Evolutionary conservation across 2,888 invertebrate genomes (phyloP).

Genomic region (Polyommatus icarus): DNA sequence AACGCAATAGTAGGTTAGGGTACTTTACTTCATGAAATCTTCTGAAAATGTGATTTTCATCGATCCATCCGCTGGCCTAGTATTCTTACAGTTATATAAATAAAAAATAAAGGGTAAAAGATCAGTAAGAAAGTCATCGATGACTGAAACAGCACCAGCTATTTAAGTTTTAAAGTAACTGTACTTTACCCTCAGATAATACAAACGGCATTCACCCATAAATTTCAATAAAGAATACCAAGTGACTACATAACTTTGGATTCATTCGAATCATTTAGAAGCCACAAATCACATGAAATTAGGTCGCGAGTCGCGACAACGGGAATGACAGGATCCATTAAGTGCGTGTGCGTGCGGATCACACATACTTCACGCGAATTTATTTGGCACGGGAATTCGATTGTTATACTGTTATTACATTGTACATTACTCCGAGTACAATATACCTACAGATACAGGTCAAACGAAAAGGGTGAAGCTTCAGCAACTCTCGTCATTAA

Average conservation of each 20-base stretch:
- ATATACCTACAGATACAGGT: too few relatives aligned
- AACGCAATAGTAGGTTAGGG: too few relatives aligned
- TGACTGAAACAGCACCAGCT: neutral
- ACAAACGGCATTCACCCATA: neutral
- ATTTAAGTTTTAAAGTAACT: neutral
- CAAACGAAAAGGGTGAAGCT: too few relatives aligned
- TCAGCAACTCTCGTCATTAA: too few relatives aligned
- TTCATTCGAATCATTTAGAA: neutral
- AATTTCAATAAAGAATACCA: neutral
- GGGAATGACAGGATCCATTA: neutral
- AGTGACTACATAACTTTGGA: neutral
- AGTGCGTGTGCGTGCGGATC: neutral
- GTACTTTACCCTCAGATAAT: neutral
- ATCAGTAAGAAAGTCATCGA: neutral
- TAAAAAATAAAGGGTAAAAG: neutral
- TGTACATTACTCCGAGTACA: too few relatives aligned
- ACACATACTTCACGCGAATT: neutral
- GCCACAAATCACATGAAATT: conserved; percentile 22
- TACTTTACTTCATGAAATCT: too few relatives aligned
- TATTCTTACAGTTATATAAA: neutral
- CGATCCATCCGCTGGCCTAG: too few relatives aligned
- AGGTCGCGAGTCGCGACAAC: neutral
- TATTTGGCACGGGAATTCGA: neutral
- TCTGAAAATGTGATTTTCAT: too few relatives aligned
- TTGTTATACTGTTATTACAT: neutral